A percentile compares a stretch with the other conserved stretches of the same genome.
Evolutionary conservation across 2,113 vertebrate genomes (phyloP).

Genomic region (Aepyceros melampus): DNA sequence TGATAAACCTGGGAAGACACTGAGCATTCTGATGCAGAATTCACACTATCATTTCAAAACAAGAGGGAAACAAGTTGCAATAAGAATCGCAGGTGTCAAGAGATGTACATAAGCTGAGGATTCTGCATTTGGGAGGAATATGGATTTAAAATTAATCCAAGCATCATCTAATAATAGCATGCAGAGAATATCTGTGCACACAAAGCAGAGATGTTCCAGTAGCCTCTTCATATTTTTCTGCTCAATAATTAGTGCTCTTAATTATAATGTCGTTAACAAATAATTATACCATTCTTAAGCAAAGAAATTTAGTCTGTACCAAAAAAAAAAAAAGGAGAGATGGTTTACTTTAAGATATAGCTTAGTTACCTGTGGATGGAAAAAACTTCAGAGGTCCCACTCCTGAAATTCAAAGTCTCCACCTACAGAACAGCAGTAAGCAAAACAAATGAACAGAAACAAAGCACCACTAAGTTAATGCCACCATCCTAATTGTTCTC

Average conservation of each 20-base stretch:
- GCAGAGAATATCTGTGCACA: background rate
- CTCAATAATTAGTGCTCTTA: background rate
- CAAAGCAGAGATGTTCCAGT: background rate
- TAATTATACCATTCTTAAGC: background rate
- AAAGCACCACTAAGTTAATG: background rate
- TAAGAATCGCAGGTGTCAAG: background rate
- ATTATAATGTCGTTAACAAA: background rate
- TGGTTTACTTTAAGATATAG: background rate
- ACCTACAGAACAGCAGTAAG: background rate
- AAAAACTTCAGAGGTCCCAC: background rate
- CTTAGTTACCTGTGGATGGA: background rate
- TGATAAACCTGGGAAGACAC: background rate
- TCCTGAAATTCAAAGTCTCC: background rate
- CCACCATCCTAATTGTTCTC: background rate
- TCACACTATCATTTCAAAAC: background rate
- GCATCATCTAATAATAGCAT: background rate
- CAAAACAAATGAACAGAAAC: background rate
- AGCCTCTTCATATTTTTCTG: background rate
- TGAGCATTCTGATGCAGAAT: background rate
- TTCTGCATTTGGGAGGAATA: background rate
- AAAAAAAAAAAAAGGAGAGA: background rate
- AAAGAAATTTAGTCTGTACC: background rate
- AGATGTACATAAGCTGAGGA: background rate
- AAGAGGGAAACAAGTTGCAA: background rate
- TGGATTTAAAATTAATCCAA: background rate